Base-by-base conservation (phyloP, 1,140 invertebrate species). In the Sinonovacula constricta region DNA sequence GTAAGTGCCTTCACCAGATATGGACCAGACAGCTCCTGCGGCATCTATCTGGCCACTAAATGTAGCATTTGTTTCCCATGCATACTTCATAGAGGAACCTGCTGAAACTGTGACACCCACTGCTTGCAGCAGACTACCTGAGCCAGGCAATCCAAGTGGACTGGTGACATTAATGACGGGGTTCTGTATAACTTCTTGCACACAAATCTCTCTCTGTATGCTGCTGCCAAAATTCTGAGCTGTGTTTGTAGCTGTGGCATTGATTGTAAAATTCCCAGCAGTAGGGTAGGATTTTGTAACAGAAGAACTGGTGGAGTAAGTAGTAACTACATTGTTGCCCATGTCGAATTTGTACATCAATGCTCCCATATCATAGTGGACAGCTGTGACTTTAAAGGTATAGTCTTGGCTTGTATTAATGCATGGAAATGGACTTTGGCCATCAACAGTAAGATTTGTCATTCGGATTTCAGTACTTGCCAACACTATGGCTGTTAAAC, bases 281-380 rank as follows among this genome's bases (percentile, higher is more conserved):
- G 28, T 24, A 33, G 26, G 28, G 51, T 72, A 85, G 0, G 7
- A 22, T 34, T 70, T 36, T 14, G 68, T 59, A 28, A 51, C 59
- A 12, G 34, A 18, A 39, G 39, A 28, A 12, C n/a, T n/a, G n/a
- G 57, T 33, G 14, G 5, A 22, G 5, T 57, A 59, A 12, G 15
- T 24, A 14, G 2, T 3, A 15, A n/a, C 22, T 10, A 14, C 1
- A 22, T 57, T 59, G 60, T 83, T 71, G 4, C 82, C 82, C 45
- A 83, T 75, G 30, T 45, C 18, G 80, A 80, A 83, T 26, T 71
- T 36, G 63, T 67, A 79, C 10, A 59, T 26, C 3, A 83, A 54
- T 3, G 15, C 65, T 12, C 51, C 15, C 45, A 60, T 54, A 33
- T 34, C 36, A 15, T 81, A 62, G 34, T 79, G 66, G 10, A 81